These are phyloP conservation scores for Lycodopsis pacificus DNA, from an alignment of 2,797 vertebrate genomes.

Conservation along the genomic window DNA sequence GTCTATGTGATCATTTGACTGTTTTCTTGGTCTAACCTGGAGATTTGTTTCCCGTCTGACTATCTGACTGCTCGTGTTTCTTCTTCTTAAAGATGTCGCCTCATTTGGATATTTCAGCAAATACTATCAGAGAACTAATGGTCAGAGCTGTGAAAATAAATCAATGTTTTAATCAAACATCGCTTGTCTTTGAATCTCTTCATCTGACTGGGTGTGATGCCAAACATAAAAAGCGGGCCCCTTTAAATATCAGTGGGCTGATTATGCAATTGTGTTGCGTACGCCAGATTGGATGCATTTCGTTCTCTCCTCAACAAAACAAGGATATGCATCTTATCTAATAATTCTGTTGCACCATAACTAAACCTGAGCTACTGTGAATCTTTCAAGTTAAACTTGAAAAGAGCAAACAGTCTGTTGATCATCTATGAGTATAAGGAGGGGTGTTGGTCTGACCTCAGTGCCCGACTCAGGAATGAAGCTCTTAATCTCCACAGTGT, in stretches of 20 bases:
- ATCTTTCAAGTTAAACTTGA: not conserved
- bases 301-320: not conserved
- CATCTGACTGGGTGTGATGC: not conserved
- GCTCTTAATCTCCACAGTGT: constrained; percentile 95
- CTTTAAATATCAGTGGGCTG: not conserved
- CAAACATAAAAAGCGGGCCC: not conserved
- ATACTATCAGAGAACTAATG: not conserved
- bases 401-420: not conserved
- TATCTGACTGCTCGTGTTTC: not conserved
- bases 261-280: not conserved
- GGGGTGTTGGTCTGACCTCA: constrained; percentile 83
- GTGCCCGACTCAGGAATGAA: constrained; percentile 96
- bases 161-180: not conserved
- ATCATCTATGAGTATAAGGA: not conserved
- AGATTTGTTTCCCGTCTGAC: not conserved
- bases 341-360: not conserved
- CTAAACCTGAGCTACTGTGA: not conserved
- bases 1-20: too few relatives aligned
- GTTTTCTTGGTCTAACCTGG: not conserved
- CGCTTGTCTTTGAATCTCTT: not conserved
- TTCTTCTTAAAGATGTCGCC: not conserved
- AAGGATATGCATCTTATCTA: not conserved
- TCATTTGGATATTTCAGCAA: not conserved
- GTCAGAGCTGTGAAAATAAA: not conserved
- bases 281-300: not conserved